Evolutionary conservation across 2,888 invertebrate species (phyloP), one percentile per base, ranked within the genome.

Genomic region (Aphrophora alni): DNA sequence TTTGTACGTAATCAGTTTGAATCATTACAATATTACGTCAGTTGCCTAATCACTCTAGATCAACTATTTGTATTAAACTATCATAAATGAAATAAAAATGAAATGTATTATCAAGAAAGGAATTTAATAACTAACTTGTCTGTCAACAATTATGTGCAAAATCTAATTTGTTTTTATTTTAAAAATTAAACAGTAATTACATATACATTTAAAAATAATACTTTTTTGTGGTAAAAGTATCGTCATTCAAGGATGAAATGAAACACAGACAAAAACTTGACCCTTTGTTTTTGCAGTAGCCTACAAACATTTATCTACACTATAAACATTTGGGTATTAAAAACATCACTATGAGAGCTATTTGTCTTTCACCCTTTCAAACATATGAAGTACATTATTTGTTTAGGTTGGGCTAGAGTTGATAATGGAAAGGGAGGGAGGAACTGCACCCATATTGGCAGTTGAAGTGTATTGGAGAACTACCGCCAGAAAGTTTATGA

Each of bases 311-410:
- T 59, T 21, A 59, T 21, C 21, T 12, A 44, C 44, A 44, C 14
- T 44, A 44, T 21, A 59, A 59, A 59, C 59, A 59, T 4, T 59
- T 21, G 5, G 21, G 7, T 21, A n/a, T 59, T 59, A 14, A 21
- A 59, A 44, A 44, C 44, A 44, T 44, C 44, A 33, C 17, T 21
- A 1, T 21, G 14, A 59, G 59, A 21, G 21, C 59, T 21, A 59
- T 59, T 59, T 59, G 21, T 59, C 59, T 59, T 59, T 59, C 59
- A 59, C 59, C 59, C 59, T 59, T 59, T 21, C 21, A 21, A 59
- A 59, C 59, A 59, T 59, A 59, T 59, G 59, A 59, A 59, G 59
- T 59, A 21, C 59, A 21, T 59, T 59, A 59, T 59, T 59, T 59
- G 59, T 59, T 59, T 59, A 59, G 59, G 59, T 59, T 59, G 21